Conservation (phyloP, 53 echinoderm and acorn worm genomes). For the Astropecten irregularis region DNA sequence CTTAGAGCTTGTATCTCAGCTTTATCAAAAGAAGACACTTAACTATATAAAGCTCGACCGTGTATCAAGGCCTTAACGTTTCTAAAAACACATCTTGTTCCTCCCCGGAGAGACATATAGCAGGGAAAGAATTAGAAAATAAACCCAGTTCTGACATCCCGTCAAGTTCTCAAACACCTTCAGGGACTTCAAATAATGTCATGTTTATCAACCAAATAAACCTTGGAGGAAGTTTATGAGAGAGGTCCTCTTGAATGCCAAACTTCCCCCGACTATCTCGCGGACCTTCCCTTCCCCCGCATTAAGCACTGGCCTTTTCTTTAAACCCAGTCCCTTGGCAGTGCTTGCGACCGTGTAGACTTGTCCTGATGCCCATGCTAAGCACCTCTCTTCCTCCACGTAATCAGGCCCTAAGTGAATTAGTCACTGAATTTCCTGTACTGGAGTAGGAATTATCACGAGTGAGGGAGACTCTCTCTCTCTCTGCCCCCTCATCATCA, state of each 20-base stretch:
- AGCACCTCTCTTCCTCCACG: conserved; percentile 24
- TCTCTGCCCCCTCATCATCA: background rate
- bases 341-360: background rate
- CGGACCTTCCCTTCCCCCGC: background rate
- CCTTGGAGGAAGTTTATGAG: background rate
- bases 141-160: too few species aligned
- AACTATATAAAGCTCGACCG: too few species aligned
- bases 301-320: background rate
- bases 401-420: conserved; percentile 41
- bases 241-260: background rate
- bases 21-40: too few species aligned
- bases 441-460: conserved; percentile 40
- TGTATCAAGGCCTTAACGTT: too few species aligned
- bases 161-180: too few species aligned
- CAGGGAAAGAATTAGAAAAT: too few species aligned
- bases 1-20: too few species aligned
- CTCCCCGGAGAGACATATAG: too few species aligned
- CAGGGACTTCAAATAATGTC: too few species aligned
- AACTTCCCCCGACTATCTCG: background rate
- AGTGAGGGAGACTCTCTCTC: background rate
- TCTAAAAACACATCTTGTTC: too few species aligned
- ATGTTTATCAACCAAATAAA: background rate
- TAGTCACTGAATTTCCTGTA: conserved; percentile 50
- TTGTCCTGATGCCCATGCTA: background rate
- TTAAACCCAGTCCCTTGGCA: background rate